Conservation (phyloP, 2,888 invertebrate species). For the Rhingia rostrata region DNA sequence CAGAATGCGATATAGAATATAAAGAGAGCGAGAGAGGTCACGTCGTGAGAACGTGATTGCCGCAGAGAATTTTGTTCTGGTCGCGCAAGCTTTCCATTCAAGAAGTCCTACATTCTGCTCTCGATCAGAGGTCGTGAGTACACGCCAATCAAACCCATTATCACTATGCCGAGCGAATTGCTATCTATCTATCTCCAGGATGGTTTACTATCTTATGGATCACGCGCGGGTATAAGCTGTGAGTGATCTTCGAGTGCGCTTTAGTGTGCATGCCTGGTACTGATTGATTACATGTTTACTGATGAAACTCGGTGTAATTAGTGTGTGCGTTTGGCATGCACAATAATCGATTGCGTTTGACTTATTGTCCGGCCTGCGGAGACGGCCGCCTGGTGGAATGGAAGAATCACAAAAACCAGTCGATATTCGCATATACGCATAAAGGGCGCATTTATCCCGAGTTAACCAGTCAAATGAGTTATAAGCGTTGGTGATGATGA, state of each 20-base stretch:
- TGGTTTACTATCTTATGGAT: slow-evolving; percentile 6
- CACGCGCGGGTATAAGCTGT: neutral
- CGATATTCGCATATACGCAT: neutral
- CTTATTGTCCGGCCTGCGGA: slow-evolving; percentile 20
- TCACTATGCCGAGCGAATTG: slow-evolving; percentile 5
- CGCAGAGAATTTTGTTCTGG: neutral
- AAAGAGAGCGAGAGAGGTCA: slow-evolving; percentile 1
- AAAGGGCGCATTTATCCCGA: slow-evolving; percentile 1
- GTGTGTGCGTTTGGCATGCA: slow-evolving; percentile 23
- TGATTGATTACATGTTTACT: slow-evolving; percentile 36
- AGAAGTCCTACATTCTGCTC: neutral
- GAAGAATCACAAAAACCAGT: neutral
- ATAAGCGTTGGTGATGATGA: slow-evolving; percentile 19
- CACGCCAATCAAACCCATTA: slow-evolving; percentile 25
- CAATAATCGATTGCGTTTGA: slow-evolving; percentile 26
- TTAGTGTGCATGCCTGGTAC: slow-evolving; percentile 3
- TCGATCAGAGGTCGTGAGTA: slow-evolving; percentile 22
- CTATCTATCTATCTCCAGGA: neutral
- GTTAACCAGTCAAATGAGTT: slow-evolving; percentile 32
- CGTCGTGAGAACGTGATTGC: slow-evolving; percentile 31
- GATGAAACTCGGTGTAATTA: slow-evolving; percentile 24
- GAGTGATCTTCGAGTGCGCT: neutral
- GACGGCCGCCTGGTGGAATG: neutral
- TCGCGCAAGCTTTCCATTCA: neutral
- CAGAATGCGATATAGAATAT: slow-evolving; percentile 7